Percentiles rank a stretch among this genome's conserved stretches.
Evolutionary conservation across 2,797 vertebrate genomes (phyloP).

Genomic region (Argyrosomus regius): DNA sequence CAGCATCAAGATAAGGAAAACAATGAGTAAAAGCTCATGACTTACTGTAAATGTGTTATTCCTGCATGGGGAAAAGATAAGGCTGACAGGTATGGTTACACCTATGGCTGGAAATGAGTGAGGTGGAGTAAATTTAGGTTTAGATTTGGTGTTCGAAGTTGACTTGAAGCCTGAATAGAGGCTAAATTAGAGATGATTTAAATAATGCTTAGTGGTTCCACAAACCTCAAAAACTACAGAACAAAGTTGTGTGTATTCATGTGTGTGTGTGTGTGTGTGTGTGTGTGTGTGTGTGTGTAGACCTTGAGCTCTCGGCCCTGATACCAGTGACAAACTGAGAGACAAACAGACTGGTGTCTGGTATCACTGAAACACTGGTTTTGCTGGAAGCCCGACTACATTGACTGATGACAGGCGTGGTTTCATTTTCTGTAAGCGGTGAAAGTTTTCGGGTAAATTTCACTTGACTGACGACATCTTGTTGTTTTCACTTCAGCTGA

Average conservation of each 20-base stretch:
- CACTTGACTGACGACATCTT: background rate
- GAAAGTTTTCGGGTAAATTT: background rate
- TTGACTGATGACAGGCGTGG: slow-evolving; percentile 22
- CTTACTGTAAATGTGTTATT: background rate
- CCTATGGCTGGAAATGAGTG: background rate
- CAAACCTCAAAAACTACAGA: background rate
- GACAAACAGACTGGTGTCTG: slow-evolving; percentile 51
- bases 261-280: slow-evolving; percentile 6
- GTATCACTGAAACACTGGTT: slow-evolving; percentile 60
- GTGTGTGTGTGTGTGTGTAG: slow-evolving; percentile 15
- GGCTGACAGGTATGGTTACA: background rate
- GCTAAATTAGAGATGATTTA: background rate
- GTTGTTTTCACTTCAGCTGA: background rate
- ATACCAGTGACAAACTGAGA: slow-evolving; percentile 31
- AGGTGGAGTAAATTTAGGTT: background rate
- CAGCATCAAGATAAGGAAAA: background rate
- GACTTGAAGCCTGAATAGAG: background rate
- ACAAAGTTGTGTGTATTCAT: background rate
- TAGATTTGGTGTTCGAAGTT: background rate
- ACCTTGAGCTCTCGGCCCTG: slow-evolving; percentile 51
- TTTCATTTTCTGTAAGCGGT: slow-evolving; percentile 49
- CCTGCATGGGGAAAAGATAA: too few species aligned
- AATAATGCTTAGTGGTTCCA: background rate
- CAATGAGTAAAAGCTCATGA: background rate
- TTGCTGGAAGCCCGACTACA: slow-evolving; percentile 30